A percentile compares a stretch with the other conserved stretches of the same genome.
Conservation (phyloP, 2,113 vertebrate genomes). For the Gobiocypris rarus region DNA sequence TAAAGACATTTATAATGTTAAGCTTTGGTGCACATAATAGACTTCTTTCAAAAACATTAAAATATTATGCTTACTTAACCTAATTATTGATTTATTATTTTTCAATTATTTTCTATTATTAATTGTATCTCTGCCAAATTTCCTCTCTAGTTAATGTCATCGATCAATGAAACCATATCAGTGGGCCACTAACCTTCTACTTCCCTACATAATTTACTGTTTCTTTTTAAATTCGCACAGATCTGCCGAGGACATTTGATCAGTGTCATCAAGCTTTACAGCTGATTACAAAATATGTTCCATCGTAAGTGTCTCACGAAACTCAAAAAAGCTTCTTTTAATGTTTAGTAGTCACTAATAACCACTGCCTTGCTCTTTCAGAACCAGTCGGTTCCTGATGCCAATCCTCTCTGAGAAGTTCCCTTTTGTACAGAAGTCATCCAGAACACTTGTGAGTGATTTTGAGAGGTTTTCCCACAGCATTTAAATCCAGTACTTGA, state of each 20-base stretch:
- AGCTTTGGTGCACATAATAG: neutral
- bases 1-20: neutral
- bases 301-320: conserved; percentile 85
- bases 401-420: conserved; percentile 89
- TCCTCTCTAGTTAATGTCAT: neutral
- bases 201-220: neutral
- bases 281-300: conserved; percentile 89
- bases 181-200: neutral
- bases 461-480: neutral
- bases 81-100: too few species aligned
- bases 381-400: conserved; percentile 91
- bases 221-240: conserved; percentile 64
- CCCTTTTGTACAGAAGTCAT: conserved; percentile 91
- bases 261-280: conserved; percentile 92
- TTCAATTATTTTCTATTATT: too few species aligned
- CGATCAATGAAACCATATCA: neutral
- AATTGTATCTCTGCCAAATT: too few species aligned
- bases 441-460: conserved; percentile 88
- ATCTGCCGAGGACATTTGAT: conserved; percentile 83
- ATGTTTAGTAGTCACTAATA: neutral
- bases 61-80: too few species aligned
- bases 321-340: neutral
- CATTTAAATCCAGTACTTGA: neutral
- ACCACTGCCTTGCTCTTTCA: conserved; percentile 54
- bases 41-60: too few species aligned